A percentile compares a stretch with the other conserved stretches of the same genome.
Conservation (phyloP, 1,140 invertebrate species). For the Apis cerana region DNA sequence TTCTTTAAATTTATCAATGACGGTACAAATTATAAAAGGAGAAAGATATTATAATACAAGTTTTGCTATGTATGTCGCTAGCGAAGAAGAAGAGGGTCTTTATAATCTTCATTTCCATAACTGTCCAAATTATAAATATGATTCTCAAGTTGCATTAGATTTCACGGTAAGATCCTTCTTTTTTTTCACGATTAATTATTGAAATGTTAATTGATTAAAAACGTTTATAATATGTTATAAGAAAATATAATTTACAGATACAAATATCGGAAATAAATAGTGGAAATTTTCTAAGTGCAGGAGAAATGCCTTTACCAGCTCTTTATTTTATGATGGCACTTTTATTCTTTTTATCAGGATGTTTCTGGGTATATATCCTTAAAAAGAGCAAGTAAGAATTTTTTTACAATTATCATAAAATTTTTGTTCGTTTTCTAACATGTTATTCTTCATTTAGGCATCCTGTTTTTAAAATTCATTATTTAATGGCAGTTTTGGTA, state of each 20-base stretch:
- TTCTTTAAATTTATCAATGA: constrained; percentile 72
- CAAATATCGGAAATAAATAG: constrained; percentile 92
- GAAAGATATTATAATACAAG: constrained; percentile 75
- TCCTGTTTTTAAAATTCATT: constrained; percentile 97
- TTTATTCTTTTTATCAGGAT: constrained; percentile 93
- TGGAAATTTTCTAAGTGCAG: constrained; percentile 96
- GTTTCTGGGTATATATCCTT: constrained; percentile 95
- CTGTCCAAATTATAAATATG: constrained; percentile 88
- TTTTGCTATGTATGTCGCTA: constrained; percentile 91
- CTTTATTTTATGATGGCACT: constrained; percentile 96
- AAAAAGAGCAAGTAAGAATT: constrained; percentile 89
- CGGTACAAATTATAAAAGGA: constrained; percentile 61
- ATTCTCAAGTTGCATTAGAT: constrained; percentile 81
- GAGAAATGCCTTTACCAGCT: constrained; percentile 96
- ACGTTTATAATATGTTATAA: background rate
- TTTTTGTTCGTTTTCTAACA: background rate
- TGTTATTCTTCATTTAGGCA: constrained; percentile 82
- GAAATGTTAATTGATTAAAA: background rate
- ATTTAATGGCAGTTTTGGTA: constrained; percentile 97
- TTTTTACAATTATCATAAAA: background rate
- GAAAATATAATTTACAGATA: constrained; percentile 82
- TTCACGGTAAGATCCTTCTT: constrained; percentile 83
- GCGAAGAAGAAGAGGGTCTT: constrained; percentile 91
- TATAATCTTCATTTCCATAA: constrained; percentile 98
- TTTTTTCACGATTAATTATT: background rate